phyloP scores from a whole-genome alignment of 2,888 invertebrate genomes.

The Zygothrica quintamaculata region DNA sequence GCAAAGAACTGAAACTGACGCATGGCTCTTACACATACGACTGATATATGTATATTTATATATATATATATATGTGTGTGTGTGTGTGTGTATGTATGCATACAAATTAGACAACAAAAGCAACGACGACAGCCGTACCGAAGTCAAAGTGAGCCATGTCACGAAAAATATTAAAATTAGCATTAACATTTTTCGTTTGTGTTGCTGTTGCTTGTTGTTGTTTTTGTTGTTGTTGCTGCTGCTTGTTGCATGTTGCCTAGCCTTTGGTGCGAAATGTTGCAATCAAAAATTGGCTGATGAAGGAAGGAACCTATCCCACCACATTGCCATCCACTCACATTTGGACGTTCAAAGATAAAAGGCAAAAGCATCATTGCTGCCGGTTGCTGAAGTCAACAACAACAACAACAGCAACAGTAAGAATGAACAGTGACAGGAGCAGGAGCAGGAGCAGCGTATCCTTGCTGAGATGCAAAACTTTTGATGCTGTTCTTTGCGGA shows the following conservation, averaged over 20 bases:
- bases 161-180: slow-evolving; percentile 84
- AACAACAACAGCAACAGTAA: slow-evolving; percentile 6
- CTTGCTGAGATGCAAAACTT: slow-evolving; percentile 51
- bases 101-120: slow-evolving; percentile 63
- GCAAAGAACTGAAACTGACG: slow-evolving; percentile 57
- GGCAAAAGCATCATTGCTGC: slow-evolving; percentile 25
- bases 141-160: slow-evolving; percentile 77
- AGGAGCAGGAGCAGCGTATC: slow-evolving; percentile 1
- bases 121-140: slow-evolving; percentile 54
- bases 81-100: slow-evolving; percentile 19
- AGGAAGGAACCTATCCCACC: background rate
- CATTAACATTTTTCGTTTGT: slow-evolving; percentile 71
- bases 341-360: slow-evolving; percentile 60
- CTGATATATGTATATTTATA: slow-evolving; percentile 28
- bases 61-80: slow-evolving; percentile 3
- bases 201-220: slow-evolving; percentile 20
- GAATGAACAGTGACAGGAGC: slow-evolving; percentile 3
- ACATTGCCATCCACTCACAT: slow-evolving; percentile 10
- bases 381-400: slow-evolving; percentile 6
- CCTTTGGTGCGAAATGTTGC: slow-evolving; percentile 76
- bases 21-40: slow-evolving; percentile 31
- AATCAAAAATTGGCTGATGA: slow-evolving; percentile 70
- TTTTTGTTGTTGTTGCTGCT: slow-evolving; percentile 28
- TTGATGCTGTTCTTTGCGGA: slow-evolving; percentile 64
- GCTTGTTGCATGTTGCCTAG: slow-evolving; percentile 35